Evolutionary conservation across 2,113 vertebrate species (phyloP).

Genomic region (Stegostoma tigrinum): DNA sequence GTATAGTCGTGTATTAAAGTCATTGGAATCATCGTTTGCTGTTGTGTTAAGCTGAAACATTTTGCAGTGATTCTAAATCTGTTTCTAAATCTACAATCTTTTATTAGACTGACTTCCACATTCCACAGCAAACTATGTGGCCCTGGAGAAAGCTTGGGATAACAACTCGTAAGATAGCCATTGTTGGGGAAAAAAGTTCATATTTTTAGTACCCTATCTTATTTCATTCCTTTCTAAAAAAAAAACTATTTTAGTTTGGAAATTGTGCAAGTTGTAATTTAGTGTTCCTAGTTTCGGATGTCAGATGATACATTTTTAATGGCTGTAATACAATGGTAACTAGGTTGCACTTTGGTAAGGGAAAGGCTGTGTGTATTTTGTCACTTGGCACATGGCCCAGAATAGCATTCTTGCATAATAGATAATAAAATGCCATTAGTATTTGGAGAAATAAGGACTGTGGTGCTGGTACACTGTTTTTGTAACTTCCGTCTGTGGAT

Average conservation of each 20-base stretch:
- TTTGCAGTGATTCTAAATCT: neutral
- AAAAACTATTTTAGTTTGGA: neutral
- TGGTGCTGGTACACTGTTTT: slow-evolving; percentile 33
- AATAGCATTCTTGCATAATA: slow-evolving; percentile 34
- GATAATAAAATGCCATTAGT: slow-evolving; percentile 35
- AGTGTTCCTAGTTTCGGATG: neutral
- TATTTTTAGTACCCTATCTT: neutral
- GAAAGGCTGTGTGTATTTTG: slow-evolving; percentile 5
- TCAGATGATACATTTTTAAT: neutral
- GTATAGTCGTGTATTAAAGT: neutral
- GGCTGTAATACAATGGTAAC: neutral
- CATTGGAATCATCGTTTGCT: neutral
- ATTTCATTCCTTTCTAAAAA: neutral
- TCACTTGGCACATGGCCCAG: slow-evolving; percentile 29
- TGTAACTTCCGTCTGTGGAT: slow-evolving; percentile 31
- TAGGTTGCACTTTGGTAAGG: neutral
- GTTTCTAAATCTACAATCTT: neutral
- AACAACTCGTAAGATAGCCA: neutral
- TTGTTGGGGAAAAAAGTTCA: neutral
- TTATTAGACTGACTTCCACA: neutral
- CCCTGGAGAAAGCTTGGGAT: neutral
- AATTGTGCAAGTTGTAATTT: neutral
- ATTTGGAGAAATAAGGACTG: slow-evolving; percentile 22
- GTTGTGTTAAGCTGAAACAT: neutral
- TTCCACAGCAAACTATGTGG: neutral